These are phyloP conservation scores for Apoda limacodes DNA, from an alignment of 2,888 invertebrate species.

Conservation along the genomic window DNA sequence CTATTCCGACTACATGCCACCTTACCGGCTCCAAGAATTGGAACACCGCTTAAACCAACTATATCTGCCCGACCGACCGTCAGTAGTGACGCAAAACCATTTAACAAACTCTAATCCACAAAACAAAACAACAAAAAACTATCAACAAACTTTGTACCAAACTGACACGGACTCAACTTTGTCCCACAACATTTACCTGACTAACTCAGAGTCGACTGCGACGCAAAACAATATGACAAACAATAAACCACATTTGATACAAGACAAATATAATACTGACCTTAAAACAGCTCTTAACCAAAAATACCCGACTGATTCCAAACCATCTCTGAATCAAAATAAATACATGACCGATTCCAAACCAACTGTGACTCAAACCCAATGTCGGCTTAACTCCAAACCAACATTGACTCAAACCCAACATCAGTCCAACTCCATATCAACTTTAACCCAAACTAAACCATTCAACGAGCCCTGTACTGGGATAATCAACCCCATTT, in stretches of 20 bases:
- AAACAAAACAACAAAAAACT: too few species aligned
- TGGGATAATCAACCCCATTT: constrained; percentile 54
- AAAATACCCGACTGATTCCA: too few species aligned
- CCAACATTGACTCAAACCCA: too few species aligned
- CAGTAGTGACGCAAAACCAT: constrained; percentile 1
- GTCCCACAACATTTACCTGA: too few species aligned
- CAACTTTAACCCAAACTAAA: constrained; percentile 17
- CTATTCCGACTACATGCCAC: constrained; percentile 39
- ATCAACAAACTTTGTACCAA: too few species aligned
- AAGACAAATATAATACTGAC: constrained; percentile 7
- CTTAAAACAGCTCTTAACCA: too few species aligned
- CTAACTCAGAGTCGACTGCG: constrained; percentile 16
- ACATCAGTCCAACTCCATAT: constrained; percentile 5
- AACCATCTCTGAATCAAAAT: background rate
- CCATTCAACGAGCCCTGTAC: constrained; percentile 28
- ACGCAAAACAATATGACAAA: background rate
- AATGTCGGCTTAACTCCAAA: too few species aligned
- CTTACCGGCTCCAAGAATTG: constrained; percentile 29
- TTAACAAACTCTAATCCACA: background rate
- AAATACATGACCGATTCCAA: constrained; percentile 7
- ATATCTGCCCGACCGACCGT: too few species aligned
- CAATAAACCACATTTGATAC: background rate
- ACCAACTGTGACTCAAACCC: too few species aligned
- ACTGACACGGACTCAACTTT: too few species aligned
- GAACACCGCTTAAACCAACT: constrained; percentile 25